Conservation (phyloP, 2,888 invertebrate genomes). For the Pammene aurita region DNA sequence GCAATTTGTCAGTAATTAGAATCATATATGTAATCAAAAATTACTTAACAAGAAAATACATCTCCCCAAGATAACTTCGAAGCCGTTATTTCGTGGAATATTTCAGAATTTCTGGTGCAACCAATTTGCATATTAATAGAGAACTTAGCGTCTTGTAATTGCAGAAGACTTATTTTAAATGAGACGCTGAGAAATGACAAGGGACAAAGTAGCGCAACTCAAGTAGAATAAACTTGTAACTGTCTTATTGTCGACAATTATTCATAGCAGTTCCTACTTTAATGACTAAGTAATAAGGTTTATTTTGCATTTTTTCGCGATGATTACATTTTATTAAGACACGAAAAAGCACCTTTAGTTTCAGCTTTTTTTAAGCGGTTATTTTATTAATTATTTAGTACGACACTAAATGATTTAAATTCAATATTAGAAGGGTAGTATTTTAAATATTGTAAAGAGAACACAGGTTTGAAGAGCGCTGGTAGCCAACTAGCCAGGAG, state of each 20-base stretch:
- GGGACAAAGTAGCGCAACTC: slow-evolving; percentile 38
- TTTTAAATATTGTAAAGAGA: too few relatives aligned
- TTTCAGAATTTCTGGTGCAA: slow-evolving; percentile 39
- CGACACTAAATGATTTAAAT: too few relatives aligned
- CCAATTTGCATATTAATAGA: slow-evolving; percentile 44
- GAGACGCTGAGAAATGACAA: slow-evolving; percentile 42
- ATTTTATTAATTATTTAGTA: slow-evolving; percentile 2
- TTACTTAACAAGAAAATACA: slow-evolving; percentile 16
- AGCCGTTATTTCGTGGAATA: slow-evolving; percentile 37
- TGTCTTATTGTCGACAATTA: slow-evolving; percentile 16
- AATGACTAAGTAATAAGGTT: neutral
- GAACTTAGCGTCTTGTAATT: slow-evolving; percentile 44
- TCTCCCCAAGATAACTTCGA: slow-evolving; percentile 17
- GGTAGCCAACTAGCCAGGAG: too few relatives aligned
- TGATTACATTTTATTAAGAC: slow-evolving; percentile 26
- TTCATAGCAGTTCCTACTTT: neutral
- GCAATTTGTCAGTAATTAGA: neutral
- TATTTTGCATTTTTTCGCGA: neutral
- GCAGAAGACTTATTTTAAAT: slow-evolving; percentile 43
- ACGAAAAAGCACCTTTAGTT: slow-evolving; percentile 24
- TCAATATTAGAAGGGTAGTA: too few relatives aligned
- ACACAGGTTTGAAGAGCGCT: too few relatives aligned
- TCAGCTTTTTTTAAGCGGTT: slow-evolving; percentile 16
- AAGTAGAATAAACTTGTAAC: slow-evolving; percentile 39
- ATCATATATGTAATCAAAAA: neutral